A percentile compares a stretch with the other conserved stretches of the same genome.
Evolutionary conservation across 1,140 invertebrate genomes (phyloP).

Genomic region (Venturia canescens): DNA sequence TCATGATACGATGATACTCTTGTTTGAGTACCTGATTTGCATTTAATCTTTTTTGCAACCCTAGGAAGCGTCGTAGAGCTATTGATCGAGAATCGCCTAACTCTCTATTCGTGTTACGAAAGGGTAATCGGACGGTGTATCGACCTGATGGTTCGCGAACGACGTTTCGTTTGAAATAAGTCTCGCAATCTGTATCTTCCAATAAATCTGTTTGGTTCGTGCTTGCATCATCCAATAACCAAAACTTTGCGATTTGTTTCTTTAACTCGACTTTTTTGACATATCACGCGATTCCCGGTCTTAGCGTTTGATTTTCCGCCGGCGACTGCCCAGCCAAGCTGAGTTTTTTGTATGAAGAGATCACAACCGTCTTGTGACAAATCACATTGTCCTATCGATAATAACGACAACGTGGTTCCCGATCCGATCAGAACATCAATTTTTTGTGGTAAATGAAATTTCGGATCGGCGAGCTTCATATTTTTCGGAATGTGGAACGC

Average conservation of each 20-base stretch:
- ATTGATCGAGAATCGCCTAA: constrained; percentile 45
- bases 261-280: constrained; percentile 31
- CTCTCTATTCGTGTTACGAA: neutral
- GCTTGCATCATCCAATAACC: constrained; percentile 22
- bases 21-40: constrained; percentile 41
- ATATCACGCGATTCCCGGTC: neutral
- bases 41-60: constrained; percentile 24
- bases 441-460: constrained; percentile 45
- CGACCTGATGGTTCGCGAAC: constrained; percentile 10
- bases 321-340: constrained; percentile 45
- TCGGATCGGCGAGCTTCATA: constrained; percentile 45
- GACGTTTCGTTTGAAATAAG: constrained; percentile 25
- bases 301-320: neutral
- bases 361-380: constrained; percentile 22
- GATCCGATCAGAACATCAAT: constrained; percentile 48
- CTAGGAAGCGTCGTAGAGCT: constrained; percentile 38
- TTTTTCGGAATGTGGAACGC: constrained; percentile 44
- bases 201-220: neutral
- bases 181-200: constrained; percentile 22
- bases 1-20: constrained; percentile 51
- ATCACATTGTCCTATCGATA: constrained; percentile 44
- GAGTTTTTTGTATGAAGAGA: constrained; percentile 45
- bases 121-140: constrained; percentile 38
- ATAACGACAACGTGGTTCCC: constrained; percentile 34
- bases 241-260: constrained; percentile 37